A percentile compares a stretch with the other conserved stretches of the same genome.
Evolutionary conservation across 2,113 vertebrate genomes (phyloP).

Genomic region (Xenopus laevis): DNA sequence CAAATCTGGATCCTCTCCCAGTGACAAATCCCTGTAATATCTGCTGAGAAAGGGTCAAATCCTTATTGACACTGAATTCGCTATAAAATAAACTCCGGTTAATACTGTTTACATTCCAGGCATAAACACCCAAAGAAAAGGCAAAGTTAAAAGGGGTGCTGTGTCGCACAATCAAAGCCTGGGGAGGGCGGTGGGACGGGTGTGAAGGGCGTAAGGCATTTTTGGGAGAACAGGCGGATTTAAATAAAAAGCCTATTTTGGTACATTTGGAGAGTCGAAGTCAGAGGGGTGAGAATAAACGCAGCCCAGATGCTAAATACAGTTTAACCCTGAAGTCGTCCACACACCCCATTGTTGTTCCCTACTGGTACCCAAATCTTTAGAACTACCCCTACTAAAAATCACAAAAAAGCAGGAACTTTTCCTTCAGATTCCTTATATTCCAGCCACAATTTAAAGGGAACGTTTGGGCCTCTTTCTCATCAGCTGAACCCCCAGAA

Average conservation of each 20-base stretch:
- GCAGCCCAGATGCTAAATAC: no score
- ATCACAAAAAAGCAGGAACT: no score
- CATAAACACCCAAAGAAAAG: constrained; percentile 27
- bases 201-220: background rate
- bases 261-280: no score
- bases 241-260: background rate
- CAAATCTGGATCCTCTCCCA: constrained; percentile 17
- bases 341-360: no score
- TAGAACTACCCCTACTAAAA: no score
- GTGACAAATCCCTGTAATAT: constrained; percentile 16
- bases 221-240: background rate
- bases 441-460: no score
- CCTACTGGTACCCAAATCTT: no score
- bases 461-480: no score
- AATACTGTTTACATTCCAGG: constrained; percentile 24
- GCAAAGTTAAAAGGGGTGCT: constrained; percentile 6
- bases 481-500: no score
- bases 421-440: no score
- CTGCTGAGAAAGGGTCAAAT: constrained; percentile 25
- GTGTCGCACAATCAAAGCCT: constrained; percentile 26
- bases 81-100: constrained; percentile 31
- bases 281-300: no score
- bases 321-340: no score
- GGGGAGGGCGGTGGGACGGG: background rate
- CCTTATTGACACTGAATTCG: constrained; percentile 32